Conservation (phyloP, 2,888 invertebrate species). For the Drosophila maculinotata region DNA sequence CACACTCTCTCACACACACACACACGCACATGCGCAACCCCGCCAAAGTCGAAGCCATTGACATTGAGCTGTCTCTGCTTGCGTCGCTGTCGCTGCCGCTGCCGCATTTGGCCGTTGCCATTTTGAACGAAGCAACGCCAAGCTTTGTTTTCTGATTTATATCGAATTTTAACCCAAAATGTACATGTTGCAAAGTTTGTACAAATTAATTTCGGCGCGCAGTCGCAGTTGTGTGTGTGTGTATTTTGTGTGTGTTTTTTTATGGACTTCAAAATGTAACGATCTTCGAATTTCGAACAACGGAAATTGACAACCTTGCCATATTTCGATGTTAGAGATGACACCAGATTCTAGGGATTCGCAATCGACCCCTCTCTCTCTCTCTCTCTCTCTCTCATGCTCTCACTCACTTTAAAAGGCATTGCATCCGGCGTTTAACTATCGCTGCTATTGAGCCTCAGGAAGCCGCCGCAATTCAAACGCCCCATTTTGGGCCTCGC, state of each 20-base stretch:
- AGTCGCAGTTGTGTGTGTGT: slow-evolving; percentile 4
- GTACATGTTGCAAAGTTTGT: slow-evolving; percentile 61
- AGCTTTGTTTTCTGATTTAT: slow-evolving; percentile 37
- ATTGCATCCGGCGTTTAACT: slow-evolving; percentile 64
- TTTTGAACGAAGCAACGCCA: slow-evolving; percentile 55
- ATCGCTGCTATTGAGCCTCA: slow-evolving; percentile 41
- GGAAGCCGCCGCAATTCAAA: slow-evolving; percentile 50
- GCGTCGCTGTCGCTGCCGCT: slow-evolving; percentile 34
- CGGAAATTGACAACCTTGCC: slow-evolving; percentile 71
- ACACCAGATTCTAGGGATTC: slow-evolving; percentile 21
- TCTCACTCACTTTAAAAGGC: slow-evolving; percentile 53
- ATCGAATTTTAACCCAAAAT: slow-evolving; percentile 64
- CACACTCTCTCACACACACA: slow-evolving; percentile 12
- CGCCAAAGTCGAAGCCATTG: slow-evolving; percentile 59
- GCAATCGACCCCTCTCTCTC: background rate
- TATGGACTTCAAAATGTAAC: slow-evolving; percentile 67
- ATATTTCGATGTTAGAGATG: slow-evolving; percentile 50
- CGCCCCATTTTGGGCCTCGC: slow-evolving; percentile 44
- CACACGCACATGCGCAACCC: slow-evolving; percentile 7
- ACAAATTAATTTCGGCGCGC: slow-evolving; percentile 22
- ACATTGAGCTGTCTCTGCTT: slow-evolving; percentile 70
- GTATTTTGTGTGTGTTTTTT: slow-evolving; percentile 26
- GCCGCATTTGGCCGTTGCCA: slow-evolving; percentile 73
- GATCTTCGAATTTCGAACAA: slow-evolving; percentile 58
- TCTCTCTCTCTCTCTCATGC: background rate